Evolutionary conservation across 2,797 vertebrate genomes (phyloP).

Genomic region (Cuculus canorus): DNA sequence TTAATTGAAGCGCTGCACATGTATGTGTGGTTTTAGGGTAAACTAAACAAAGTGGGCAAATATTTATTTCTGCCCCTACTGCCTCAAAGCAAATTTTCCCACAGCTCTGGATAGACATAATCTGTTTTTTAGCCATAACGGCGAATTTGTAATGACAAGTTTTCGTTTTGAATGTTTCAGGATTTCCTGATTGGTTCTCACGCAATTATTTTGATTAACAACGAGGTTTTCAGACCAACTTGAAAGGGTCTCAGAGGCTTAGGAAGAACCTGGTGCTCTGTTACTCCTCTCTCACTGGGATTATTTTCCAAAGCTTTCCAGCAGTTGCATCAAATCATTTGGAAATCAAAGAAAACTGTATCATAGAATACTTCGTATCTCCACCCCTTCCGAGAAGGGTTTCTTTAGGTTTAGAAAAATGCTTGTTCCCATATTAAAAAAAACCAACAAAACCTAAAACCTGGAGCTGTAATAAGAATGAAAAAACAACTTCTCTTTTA

Average conservation of each 20-base stretch:
- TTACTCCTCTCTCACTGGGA: background rate
- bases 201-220: conserved; percentile 69
- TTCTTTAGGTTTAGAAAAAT: background rate
- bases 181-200: conserved; percentile 60
- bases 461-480: background rate
- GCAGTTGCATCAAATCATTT: background rate
- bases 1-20: background rate
- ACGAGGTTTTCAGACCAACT: conserved; percentile 50
- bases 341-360: conserved; percentile 27
- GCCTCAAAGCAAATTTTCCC: conserved; percentile 66
- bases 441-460: too few relatives aligned
- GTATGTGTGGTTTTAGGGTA: conserved; percentile 32
- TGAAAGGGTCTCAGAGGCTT: conserved; percentile 12
- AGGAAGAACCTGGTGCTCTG: background rate
- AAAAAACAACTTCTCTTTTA: background rate
- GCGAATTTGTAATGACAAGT: conserved; percentile 59
- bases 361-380: background rate
- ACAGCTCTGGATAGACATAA: conserved; percentile 51
- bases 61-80: conserved; percentile 55
- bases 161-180: conserved; percentile 51
- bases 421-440: background rate
- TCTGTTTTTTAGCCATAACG: background rate
- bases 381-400: background rate
- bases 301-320: conserved; percentile 29
- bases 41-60: conserved; percentile 39